Percentiles rank a stretch among this genome's conserved stretches.
Conservation (phyloP, 2,888 invertebrate genomes). For the Cosmopolites sordidus region DNA sequence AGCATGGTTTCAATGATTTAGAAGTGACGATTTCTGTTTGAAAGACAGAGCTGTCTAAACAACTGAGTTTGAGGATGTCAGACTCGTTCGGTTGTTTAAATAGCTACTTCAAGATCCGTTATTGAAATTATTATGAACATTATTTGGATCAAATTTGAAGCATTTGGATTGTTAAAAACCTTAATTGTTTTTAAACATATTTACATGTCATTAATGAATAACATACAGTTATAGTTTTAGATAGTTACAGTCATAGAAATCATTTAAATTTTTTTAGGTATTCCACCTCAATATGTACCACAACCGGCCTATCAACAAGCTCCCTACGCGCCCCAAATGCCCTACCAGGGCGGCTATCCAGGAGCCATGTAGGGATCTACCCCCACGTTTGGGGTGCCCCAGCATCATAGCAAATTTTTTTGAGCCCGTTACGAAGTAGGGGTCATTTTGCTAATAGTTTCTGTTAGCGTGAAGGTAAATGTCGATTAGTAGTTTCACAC, state of each 20-base stretch:
- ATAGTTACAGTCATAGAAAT: too few species aligned
- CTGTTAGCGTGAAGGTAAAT: slow-evolving; percentile 11
- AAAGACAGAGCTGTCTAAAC: too few species aligned
- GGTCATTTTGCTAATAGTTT: slow-evolving; percentile 3
- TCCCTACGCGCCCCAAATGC: slow-evolving; percentile 53
- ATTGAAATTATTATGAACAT: too few species aligned
- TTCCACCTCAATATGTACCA: slow-evolving; percentile 46
- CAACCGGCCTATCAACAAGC: slow-evolving; percentile 56
- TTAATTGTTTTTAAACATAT: neutral
- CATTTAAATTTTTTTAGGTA: slow-evolving; percentile 43
- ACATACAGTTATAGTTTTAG: too few species aligned
- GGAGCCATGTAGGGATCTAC: slow-evolving; percentile 53
- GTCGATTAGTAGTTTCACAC: slow-evolving; percentile 9
- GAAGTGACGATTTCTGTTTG: too few species aligned
- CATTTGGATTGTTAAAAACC: too few species aligned
- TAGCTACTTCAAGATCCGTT: too few species aligned
- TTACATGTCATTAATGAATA: too few species aligned
- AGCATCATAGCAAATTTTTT: slow-evolving; percentile 20
- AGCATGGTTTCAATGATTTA: too few species aligned
- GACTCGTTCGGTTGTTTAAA: too few species aligned
- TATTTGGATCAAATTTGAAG: too few species aligned
- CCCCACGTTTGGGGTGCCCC: slow-evolving; percentile 15
- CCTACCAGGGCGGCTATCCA: slow-evolving; percentile 60
- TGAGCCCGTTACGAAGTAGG: neutral
- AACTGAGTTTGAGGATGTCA: too few species aligned